Percentiles rank a stretch among this genome's conserved stretches.
Conservation (phyloP, 2,888 invertebrate species). For the Ophion obscuratus region DNA sequence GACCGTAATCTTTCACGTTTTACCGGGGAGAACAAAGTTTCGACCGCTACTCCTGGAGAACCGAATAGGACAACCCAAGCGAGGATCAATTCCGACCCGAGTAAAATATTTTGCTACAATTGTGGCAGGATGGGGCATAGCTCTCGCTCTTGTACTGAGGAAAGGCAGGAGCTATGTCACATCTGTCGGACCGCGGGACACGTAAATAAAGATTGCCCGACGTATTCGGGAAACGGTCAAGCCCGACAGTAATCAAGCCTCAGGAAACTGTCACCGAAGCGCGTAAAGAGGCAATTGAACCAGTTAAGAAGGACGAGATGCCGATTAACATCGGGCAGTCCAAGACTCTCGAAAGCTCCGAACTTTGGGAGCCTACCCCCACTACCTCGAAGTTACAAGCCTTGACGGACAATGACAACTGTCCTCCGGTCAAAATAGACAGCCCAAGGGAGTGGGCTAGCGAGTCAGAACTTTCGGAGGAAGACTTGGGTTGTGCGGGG, state of each 20-base stretch:
- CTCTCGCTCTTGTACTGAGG: slow-evolving; percentile 6
- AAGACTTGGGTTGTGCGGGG: not conserved
- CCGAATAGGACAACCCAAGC: not conserved
- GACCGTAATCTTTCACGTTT: slow-evolving; percentile 9
- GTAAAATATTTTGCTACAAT: slow-evolving; percentile 29
- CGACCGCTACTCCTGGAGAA: not conserved
- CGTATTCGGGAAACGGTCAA: slow-evolving; percentile 58
- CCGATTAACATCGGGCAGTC: not conserved
- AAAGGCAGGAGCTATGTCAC: slow-evolving; percentile 23
- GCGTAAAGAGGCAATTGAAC: slow-evolving; percentile 13
- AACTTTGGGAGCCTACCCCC: not conserved
- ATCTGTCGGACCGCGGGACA: slow-evolving; percentile 37
- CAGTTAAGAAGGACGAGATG: not conserved
- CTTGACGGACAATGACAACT: not conserved
- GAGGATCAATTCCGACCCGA: not conserved
- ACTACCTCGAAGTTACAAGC: not conserved
- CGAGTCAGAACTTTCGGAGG: not conserved
- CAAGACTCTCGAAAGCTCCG: slow-evolving; percentile 11
- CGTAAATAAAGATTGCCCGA: slow-evolving; percentile 48
- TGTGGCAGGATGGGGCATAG: not conserved
- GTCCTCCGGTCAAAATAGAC: not conserved
- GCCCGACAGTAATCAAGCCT: slow-evolving; percentile 4
- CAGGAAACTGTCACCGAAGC: slow-evolving; percentile 17
- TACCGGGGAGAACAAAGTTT: not conserved
- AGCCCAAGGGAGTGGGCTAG: not conserved